Conservation (phyloP, 2,888 invertebrate species). For the Dascillus cervinus region DNA sequence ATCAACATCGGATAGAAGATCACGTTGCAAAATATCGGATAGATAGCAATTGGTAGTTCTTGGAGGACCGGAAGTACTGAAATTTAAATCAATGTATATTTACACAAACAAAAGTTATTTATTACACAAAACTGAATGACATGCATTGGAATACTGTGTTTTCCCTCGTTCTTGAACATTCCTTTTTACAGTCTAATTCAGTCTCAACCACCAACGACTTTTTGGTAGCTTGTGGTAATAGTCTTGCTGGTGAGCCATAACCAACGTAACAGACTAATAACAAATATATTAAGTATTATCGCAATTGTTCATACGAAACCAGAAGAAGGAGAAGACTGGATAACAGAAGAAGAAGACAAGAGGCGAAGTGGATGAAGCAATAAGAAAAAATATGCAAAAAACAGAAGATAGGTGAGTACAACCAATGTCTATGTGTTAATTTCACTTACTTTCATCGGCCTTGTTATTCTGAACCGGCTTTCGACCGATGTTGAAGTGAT, state of each 20-base stretch:
- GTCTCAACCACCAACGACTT: slow-evolving; percentile 58
- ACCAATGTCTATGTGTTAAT: too few relatives aligned
- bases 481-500: slow-evolving; percentile 41
- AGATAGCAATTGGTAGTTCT: slow-evolving; percentile 60
- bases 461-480: slow-evolving; percentile 26
- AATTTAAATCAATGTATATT: slow-evolving; percentile 11
- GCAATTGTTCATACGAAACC: too few relatives aligned
- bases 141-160: slow-evolving; percentile 60
- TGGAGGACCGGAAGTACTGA: slow-evolving; percentile 24
- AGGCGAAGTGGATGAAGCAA: too few relatives aligned
- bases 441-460: background rate
- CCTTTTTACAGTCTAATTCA: slow-evolving; percentile 61
- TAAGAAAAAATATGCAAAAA: too few relatives aligned
- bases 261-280: slow-evolving; percentile 76
- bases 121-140: slow-evolving; percentile 66
- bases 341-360: too few relatives aligned
- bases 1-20: slow-evolving; percentile 64
- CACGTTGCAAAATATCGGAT: slow-evolving; percentile 70
- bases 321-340: too few relatives aligned
- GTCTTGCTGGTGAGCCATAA: slow-evolving; percentile 66
- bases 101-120: slow-evolving; percentile 5
- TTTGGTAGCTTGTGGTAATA: slow-evolving; percentile 56
- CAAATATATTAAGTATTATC: too few relatives aligned
- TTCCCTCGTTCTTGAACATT: slow-evolving; percentile 53
- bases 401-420: too few relatives aligned